Evolutionary conservation across 2,797 vertebrate genomes (phyloP).

Genomic region (Ateles fusciceps): DNA sequence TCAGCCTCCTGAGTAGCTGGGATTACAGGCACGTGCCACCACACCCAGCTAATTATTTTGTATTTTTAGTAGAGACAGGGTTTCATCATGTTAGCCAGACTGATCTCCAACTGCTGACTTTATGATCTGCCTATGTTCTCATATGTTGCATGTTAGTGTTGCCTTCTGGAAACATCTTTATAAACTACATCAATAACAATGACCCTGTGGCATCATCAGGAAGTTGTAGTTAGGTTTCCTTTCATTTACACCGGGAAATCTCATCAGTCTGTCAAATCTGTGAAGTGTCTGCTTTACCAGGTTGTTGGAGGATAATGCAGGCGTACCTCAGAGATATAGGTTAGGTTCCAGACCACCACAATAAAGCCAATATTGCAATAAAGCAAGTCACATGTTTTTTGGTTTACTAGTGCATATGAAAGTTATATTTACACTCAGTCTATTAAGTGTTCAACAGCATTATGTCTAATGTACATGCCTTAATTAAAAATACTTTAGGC

Average conservation of each 20-base stretch:
- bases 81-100: too few species aligned
- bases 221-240: not conserved
- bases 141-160: not conserved
- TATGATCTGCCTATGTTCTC: not conserved
- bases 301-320: constrained; percentile 14
- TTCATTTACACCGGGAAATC: not conserved
- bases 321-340: not conserved
- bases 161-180: not conserved
- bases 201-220: not conserved
- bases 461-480: not conserved
- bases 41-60: too few species aligned
- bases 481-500: not conserved
- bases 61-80: too few species aligned
- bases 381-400: not conserved
- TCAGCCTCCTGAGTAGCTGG: too few species aligned
- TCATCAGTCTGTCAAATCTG: not conserved
- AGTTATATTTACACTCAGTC: not conserved
- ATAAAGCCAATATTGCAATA: not conserved
- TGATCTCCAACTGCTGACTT: too few species aligned
- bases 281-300: not conserved
- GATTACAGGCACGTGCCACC: too few species aligned
- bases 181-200: not conserved
- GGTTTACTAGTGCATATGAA: not conserved
- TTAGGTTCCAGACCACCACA: not conserved
- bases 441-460: not conserved